Conservation (phyloP, 2,113 vertebrate genomes). For the Chloebia gouldiae region DNA sequence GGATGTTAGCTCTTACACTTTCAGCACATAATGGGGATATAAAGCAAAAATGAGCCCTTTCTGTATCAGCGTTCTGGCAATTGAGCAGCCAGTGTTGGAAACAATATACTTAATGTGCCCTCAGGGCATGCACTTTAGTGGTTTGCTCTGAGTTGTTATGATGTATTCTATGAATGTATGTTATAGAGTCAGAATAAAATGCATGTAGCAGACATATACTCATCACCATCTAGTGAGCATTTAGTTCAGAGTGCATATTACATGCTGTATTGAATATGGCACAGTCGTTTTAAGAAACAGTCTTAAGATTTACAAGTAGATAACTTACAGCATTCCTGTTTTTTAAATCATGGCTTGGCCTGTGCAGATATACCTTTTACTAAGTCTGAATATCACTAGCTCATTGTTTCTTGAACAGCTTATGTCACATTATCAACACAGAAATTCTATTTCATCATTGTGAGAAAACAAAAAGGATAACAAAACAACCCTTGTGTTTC, state of each 20-base stretch:
- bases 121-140: conserved; percentile 42
- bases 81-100: conserved; percentile 46
- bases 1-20: conserved; percentile 59
- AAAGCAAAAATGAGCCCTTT: conserved; percentile 52
- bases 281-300: neutral
- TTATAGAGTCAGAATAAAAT: conserved; percentile 58
- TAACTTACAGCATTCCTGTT: neutral
- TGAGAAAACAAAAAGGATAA: neutral
- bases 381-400: conserved; percentile 33
- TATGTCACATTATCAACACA: conserved; percentile 21
- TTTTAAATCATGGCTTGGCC: conserved; percentile 32
- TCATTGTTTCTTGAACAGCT: conserved; percentile 16
- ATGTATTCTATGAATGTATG: conserved; percentile 65
- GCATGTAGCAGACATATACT: conserved; percentile 50
- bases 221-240: conserved; percentile 48
- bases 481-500: neutral
- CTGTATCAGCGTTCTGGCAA: conserved; percentile 49
- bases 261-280: conserved; percentile 30
- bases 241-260: conserved; percentile 61
- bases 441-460: neutral
- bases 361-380: conserved; percentile 32
- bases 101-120: conserved; percentile 34
- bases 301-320: conserved; percentile 31
- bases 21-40: conserved; percentile 63
- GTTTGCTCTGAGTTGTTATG: conserved; percentile 52